Evolutionary conservation across 2,113 vertebrate species (phyloP).

Genomic region (Ia io): DNA sequence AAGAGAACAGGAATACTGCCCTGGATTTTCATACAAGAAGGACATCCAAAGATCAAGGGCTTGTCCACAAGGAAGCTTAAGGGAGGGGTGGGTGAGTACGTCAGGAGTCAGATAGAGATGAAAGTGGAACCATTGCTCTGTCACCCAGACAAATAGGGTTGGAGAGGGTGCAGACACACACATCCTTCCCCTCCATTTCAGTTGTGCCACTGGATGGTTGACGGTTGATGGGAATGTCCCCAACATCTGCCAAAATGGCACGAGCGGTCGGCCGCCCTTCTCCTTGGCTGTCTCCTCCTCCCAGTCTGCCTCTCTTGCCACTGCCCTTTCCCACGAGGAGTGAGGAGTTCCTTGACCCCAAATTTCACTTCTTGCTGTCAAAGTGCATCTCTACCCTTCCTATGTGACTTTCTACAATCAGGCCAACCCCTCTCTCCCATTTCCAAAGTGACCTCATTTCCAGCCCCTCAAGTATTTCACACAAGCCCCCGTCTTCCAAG

Average conservation of each 20-base stretch:
- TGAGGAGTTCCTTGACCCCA: background rate
- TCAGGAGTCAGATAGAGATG: background rate
- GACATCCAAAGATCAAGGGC: background rate
- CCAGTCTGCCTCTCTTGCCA: background rate
- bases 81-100: background rate
- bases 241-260: background rate
- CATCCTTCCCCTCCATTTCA: background rate
- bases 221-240: background rate
- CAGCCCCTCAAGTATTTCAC: background rate
- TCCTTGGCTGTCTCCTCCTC: background rate
- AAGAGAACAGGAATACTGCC: background rate
- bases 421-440: background rate
- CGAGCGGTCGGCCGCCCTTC: background rate
- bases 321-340: background rate
- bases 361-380: background rate
- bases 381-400: background rate
- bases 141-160: background rate
- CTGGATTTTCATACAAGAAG: background rate
- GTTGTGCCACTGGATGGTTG: background rate
- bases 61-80: background rate
- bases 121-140: background rate
- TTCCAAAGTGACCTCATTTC: background rate
- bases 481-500: background rate
- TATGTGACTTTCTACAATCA: background rate
- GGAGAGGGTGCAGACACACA: background rate